These are phyloP conservation scores for Carpatolechia fugitivella DNA, from an alignment of 2,888 invertebrate species.

Conservation along the genomic window DNA sequence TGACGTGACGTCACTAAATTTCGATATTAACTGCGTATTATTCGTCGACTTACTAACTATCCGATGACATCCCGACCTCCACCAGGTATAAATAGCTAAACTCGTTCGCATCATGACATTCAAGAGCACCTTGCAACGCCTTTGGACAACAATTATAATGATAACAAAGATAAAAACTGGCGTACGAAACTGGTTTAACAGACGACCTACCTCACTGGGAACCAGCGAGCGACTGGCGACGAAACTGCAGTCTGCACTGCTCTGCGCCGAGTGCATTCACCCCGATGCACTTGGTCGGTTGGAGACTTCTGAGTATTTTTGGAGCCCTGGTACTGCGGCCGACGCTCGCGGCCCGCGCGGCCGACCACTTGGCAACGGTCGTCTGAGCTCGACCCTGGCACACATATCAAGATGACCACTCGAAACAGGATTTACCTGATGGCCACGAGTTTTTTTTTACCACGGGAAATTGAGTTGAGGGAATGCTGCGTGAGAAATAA, in stretches of 20 bases:
- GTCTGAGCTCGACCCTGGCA: constrained; percentile 30
- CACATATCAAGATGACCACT: constrained; percentile 40
- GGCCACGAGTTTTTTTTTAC: not conserved
- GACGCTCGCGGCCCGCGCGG: constrained; percentile 52
- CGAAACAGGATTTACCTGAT: not conserved
- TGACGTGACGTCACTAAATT: not conserved
- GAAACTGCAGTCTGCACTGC: constrained; percentile 32
- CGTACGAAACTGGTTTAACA: not conserved
- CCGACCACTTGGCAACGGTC: constrained; percentile 73
- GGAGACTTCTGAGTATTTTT: constrained; percentile 37
- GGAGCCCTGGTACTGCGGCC: constrained; percentile 66
- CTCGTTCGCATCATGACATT: not conserved
- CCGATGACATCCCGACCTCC: not conserved
- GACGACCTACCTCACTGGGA: constrained; percentile 9
- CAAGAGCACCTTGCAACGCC: not conserved
- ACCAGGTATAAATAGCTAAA: not conserved
- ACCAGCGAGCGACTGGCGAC: constrained; percentile 2
- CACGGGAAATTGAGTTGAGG: not conserved
- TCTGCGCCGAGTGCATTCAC: constrained; percentile 22
- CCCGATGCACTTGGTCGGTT: constrained; percentile 31
- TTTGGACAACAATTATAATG: not conserved
- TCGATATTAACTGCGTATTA: too few species aligned
- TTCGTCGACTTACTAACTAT: too few species aligned
- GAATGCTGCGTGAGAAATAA: not conserved
- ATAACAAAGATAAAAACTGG: too few species aligned